Evolutionary conservation across 92 coral and sea anemone genomes (phyloP).

Genomic region (Porites divaricata): DNA sequence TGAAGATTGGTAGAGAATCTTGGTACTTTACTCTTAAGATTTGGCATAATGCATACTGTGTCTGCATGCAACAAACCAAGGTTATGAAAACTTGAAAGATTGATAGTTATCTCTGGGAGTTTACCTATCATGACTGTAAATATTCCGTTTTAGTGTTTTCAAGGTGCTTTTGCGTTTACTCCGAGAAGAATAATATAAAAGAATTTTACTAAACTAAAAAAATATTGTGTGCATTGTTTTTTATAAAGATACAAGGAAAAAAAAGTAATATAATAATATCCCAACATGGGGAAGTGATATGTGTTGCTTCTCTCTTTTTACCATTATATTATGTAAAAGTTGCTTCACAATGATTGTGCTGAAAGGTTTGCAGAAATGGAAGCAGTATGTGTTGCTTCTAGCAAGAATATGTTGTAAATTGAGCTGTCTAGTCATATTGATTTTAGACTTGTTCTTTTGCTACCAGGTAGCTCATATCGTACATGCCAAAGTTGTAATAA

Average conservation of each 20-base stretch:
- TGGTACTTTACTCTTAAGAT: not conserved
- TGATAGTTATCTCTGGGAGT: not conserved
- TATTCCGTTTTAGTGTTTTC: not conserved
- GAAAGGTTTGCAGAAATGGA: not conserved
- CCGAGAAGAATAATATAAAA: too few species aligned
- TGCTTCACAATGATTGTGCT: not conserved
- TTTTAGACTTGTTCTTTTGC: conserved; percentile 6
- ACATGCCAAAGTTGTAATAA: not conserved
- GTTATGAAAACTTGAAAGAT: not conserved
- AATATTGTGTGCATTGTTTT: not conserved
- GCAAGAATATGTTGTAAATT: not conserved
- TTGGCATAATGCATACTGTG: conserved; percentile 32
- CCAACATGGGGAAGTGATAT: not conserved
- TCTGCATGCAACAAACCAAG: not conserved
- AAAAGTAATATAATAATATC: not conserved
- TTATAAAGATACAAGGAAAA: too few species aligned
- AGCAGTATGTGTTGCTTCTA: not conserved
- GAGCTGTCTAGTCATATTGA: conserved; percentile 24
- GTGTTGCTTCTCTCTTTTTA: not conserved
- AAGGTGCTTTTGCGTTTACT: not conserved
- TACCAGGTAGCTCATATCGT: conserved; percentile 43
- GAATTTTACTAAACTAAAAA: not conserved
- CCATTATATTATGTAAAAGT: not conserved
- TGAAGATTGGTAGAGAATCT: not conserved
- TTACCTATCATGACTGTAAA: not conserved